These are phyloP conservation scores for Rhabdomys pumilio DNA, from an alignment of 2,797 vertebrate genomes.

Conservation along the genomic window DNA sequence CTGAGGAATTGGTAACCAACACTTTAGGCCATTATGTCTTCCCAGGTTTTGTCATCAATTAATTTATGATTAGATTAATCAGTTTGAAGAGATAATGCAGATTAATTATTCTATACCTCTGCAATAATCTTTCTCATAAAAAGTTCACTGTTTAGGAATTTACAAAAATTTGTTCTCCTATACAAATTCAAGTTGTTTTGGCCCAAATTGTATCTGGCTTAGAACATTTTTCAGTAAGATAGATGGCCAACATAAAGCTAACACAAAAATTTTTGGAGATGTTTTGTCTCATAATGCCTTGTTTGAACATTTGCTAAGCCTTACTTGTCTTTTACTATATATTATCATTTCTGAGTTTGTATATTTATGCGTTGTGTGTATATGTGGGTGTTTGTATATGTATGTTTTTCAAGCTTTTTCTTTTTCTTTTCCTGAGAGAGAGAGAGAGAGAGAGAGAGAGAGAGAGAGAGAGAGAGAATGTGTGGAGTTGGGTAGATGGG, in stretches of 20 bases:
- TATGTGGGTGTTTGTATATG: background rate
- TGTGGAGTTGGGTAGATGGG: background rate
- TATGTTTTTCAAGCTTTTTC: background rate
- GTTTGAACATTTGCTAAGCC: background rate
- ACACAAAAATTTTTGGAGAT: no score
- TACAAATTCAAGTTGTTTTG: conserved; percentile 41
- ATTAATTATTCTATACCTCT: background rate
- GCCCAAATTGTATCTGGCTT: background rate
- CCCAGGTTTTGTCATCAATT: background rate
- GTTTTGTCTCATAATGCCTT: background rate
- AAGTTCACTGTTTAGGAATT: conserved; percentile 11
- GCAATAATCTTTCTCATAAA: background rate
- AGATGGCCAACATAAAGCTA: background rate
- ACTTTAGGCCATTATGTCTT: background rate
- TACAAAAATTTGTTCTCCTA: conserved; percentile 31
- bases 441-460: no score
- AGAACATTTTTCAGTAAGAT: conserved; percentile 33
- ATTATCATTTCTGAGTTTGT: background rate
- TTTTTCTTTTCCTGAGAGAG: background rate
- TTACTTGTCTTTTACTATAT: background rate
- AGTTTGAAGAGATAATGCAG: background rate
- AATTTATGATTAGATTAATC: background rate
- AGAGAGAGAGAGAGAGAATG: background rate
- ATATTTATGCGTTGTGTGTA: background rate
- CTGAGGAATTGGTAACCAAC: background rate